Percentiles rank a stretch among this genome's conserved stretches.
These are phyloP conservation scores for Entosphenus tridentatus DNA, from an alignment of 2,113 vertebrate genomes.

Conservation along the genomic window DNA sequence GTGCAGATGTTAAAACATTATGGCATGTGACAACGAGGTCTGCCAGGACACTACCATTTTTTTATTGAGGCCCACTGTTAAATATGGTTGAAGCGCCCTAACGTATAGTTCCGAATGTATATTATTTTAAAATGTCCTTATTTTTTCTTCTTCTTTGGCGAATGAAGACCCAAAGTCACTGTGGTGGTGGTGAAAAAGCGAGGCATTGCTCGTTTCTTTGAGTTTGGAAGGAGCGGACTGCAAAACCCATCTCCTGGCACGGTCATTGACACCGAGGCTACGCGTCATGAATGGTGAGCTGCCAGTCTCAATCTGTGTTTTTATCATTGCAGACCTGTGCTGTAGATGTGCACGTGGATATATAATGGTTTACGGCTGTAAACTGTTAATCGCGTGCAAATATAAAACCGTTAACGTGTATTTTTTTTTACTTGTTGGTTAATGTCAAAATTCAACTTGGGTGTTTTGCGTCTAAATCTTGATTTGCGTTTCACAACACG, in stretches of 20 bases:
- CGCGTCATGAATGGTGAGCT: constrained; percentile 16
- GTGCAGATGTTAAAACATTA: no score
- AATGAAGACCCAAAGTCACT: constrained; percentile 13
- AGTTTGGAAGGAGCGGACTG: constrained; percentile 8
- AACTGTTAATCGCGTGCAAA: background rate
- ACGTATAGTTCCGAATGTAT: no score
- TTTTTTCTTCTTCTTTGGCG: background rate
- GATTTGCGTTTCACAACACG: no score
- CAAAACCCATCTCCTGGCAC: constrained; percentile 23
- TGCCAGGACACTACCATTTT: no score
- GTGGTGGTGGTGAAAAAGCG: constrained; percentile 17
- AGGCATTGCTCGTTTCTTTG: constrained; percentile 14
- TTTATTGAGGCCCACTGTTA: no score
- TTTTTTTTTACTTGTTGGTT: background rate
- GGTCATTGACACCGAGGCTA: constrained; percentile 19
- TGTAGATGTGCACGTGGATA: background rate
- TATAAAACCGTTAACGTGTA: background rate
- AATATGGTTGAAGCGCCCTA: no score
- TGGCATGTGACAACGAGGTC: no score
- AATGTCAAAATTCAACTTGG: background rate
- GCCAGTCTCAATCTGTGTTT: background rate
- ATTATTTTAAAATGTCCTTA: background rate
- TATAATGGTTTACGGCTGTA: background rate
- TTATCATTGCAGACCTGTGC: background rate
- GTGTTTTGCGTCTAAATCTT: background rate